These are phyloP conservation scores for Sminthurides aquaticus DNA, from an alignment of 2,888 invertebrate species.

Conservation along the genomic window DNA sequence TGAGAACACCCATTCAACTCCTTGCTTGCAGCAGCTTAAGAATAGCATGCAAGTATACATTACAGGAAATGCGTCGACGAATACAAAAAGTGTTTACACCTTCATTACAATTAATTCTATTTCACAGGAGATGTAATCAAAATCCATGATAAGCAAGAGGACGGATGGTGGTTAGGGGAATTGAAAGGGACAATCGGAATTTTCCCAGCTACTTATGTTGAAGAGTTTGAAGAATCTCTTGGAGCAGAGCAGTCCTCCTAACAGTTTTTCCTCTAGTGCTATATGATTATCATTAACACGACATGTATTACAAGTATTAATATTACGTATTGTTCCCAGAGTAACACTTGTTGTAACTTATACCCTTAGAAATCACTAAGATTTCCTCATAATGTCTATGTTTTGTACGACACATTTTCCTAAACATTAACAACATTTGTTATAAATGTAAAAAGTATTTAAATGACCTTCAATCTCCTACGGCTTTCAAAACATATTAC, in stretches of 20 bases:
- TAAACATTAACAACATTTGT: too few species aligned
- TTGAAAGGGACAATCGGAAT: conserved; percentile 77
- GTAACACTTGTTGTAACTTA: not conserved
- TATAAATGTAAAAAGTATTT: too few species aligned
- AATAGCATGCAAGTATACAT: not conserved
- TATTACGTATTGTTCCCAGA: not conserved
- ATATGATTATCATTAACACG: too few species aligned
- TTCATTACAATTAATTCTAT: too few species aligned
- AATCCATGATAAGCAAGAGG: conserved; percentile 81
- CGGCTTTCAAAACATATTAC: too few species aligned
- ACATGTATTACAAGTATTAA: too few species aligned
- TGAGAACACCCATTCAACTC: not conserved
- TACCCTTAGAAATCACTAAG: not conserved
- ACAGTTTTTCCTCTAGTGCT: not conserved
- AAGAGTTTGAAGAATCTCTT: conserved; percentile 55
- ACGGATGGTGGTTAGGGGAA: conserved; percentile 93
- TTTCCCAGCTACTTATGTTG: conserved; percentile 89
- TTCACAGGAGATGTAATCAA: conserved; percentile 71
- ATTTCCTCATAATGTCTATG: not conserved
- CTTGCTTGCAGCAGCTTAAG: not conserved
- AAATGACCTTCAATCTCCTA: too few species aligned
- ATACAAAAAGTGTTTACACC: too few species aligned
- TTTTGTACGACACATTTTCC: not conserved
- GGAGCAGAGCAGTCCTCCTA: not conserved
- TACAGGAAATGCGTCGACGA: not conserved